phyloP scores from a whole-genome alignment of 1,140 invertebrate genomes.

The Hylaeus anthracinus region DNA sequence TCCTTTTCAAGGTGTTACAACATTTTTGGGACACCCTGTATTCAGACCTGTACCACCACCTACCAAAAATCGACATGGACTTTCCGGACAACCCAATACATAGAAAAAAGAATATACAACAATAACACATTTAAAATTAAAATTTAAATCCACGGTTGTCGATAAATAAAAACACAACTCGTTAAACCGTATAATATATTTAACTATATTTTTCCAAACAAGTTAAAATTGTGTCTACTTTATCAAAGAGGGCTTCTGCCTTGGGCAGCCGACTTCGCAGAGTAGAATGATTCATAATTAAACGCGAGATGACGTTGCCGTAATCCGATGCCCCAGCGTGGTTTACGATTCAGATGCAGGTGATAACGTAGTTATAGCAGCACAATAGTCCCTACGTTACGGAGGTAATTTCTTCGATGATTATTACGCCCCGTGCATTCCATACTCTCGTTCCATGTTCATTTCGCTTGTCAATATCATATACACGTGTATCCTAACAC shows the following conservation, averaged over 20 bases:
- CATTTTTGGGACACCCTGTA: no score
- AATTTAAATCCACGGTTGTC: no score
- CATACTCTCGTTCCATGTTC: background rate
- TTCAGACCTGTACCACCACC: no score
- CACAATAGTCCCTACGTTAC: conserved; percentile 3
- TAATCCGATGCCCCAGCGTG: conserved; percentile 34
- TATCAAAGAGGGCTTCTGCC: no score
- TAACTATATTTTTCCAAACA: no score
- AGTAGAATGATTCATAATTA: conserved; percentile 48
- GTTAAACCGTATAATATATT: no score
- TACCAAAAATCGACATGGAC: no score
- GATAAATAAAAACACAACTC: no score
- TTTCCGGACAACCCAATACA: no score
- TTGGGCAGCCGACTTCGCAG: background rate
- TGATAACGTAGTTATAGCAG: conserved; percentile 50
- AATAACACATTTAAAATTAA: no score
- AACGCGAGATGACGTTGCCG: conserved; percentile 51
- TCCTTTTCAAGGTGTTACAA: no score
- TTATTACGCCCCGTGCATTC: background rate
- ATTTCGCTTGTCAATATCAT: background rate
- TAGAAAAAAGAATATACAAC: no score
- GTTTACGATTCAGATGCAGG: conserved; percentile 39
- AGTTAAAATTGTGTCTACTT: background rate
- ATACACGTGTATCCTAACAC: background rate
- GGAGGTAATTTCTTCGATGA: background rate